phyloP scores from a whole-genome alignment of 2,113 vertebrate species.

The Archilochus colubris region DNA sequence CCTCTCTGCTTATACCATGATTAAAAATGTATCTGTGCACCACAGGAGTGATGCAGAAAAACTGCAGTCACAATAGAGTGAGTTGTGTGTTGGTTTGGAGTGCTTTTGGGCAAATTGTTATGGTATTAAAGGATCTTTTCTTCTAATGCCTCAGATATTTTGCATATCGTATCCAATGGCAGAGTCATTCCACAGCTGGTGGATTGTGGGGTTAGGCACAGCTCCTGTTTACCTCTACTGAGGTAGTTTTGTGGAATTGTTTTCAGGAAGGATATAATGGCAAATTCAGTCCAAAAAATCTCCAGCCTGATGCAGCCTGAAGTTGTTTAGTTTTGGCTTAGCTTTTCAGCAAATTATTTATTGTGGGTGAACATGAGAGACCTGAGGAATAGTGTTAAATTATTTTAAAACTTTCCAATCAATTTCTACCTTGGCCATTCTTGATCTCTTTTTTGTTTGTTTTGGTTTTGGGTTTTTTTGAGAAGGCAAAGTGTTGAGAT shows the following conservation, averaged over 20 bases:
- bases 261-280: not conserved
- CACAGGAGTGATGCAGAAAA: not conserved
- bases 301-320: not conserved
- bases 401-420: not conserved
- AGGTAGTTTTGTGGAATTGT: not conserved
- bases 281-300: not conserved
- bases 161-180: not conserved
- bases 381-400: not conserved
- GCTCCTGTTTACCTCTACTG: not conserved
- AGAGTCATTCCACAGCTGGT: not conserved
- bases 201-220: not conserved
- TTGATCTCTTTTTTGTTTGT: not conserved
- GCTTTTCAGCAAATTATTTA: not conserved
- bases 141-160: not conserved
- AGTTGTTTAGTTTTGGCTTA: not conserved
- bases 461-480: too few species aligned
- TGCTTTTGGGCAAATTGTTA: not conserved
- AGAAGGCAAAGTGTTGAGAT: not conserved
- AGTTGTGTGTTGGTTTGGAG: not conserved
- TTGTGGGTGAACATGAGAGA: not conserved
- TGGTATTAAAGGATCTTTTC: fast-evolving
- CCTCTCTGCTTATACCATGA: not conserved
- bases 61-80: fast-evolving
- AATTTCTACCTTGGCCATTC: not conserved
- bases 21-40: not conserved